Evolutionary conservation across 2,797 vertebrate species (phyloP), one percentile per base, ranked within the genome.

Genomic region (Podarcis siculus): DNA sequence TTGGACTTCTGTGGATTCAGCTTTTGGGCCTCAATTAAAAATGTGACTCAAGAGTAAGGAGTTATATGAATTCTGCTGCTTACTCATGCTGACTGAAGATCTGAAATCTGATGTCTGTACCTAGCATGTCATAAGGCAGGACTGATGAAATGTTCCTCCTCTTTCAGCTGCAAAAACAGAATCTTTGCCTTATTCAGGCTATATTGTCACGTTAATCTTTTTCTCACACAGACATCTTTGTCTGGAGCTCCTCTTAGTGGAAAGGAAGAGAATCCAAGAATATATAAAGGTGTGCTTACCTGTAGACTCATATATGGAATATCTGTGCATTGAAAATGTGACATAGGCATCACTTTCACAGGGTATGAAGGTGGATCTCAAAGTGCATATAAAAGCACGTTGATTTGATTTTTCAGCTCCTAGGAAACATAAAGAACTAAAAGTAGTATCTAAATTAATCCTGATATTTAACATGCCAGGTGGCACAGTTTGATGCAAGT

Each of bases 191-290:
- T 83, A 90, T 89, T 92, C 85, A 93, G 84, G 86, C 61, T 92
- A 90, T 92, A 89, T 79, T 91, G 92, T 89, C 75, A 72, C 35
- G 8, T 83, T 92, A 75, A 19, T 80, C 27, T 73, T 89, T 76
- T 67, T 1, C 39, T 80, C 77, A 55, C 25, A 45, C 25, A 39
- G 23, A 80, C 89, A 77, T 85, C 89, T 93, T 5, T 61, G 90
- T 94, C 91, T 91, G 94, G 30, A 97, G 97, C 97, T 96, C 97
- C 97, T 95, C 97, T 95, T 93, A 95, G 97, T 97, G 97, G 96
- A 95, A 95, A 93, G 77, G 69, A 89, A 49, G 58, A 82, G 13
- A 80, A 72, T 72, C 5, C 61, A 90, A 32, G 32, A 79, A 37
- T 30, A 49, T 5, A 55, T 85, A n/a, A 30, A 80, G 85, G 92